These are phyloP conservation scores for Plecturocebus donacophilus DNA, from an alignment of 2,113 vertebrate genomes.

Conservation along the genomic window DNA sequence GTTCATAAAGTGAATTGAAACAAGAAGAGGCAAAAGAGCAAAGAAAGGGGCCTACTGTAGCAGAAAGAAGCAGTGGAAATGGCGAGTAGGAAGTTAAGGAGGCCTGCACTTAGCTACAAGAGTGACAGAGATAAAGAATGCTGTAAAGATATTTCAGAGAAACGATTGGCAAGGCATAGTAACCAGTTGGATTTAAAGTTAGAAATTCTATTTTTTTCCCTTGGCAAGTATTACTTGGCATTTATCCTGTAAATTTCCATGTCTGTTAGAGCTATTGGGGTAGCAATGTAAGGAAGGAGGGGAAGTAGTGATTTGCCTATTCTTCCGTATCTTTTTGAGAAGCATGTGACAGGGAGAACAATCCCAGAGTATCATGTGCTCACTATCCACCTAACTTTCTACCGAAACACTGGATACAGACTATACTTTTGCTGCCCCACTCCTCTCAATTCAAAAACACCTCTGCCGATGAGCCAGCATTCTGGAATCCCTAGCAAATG, in stretches of 20 bases:
- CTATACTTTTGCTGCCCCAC: neutral
- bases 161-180: neutral
- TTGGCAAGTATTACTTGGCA: conserved; percentile 42
- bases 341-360: neutral
- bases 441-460: neutral
- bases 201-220: conserved; percentile 7
- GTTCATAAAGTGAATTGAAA: conserved; percentile 7
- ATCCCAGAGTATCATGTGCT: neutral
- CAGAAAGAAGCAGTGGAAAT: neutral
- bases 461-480: neutral
- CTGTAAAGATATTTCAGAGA: conserved; percentile 40
- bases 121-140: conserved; percentile 38
- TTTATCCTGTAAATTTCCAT: conserved; percentile 49
- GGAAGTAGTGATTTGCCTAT: neutral
- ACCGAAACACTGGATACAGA: neutral
- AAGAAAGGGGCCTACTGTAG: neutral
- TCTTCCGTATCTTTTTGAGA: neutral
- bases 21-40: neutral
- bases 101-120: neutral
- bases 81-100: neutral
- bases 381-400: neutral
- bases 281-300: neutral
- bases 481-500: neutral
- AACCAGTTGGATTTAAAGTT: conserved; percentile 59
- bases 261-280: conserved; percentile 39